phyloP scores from a whole-genome alignment of 2,797 vertebrate genomes.

The Lemur catta region DNA sequence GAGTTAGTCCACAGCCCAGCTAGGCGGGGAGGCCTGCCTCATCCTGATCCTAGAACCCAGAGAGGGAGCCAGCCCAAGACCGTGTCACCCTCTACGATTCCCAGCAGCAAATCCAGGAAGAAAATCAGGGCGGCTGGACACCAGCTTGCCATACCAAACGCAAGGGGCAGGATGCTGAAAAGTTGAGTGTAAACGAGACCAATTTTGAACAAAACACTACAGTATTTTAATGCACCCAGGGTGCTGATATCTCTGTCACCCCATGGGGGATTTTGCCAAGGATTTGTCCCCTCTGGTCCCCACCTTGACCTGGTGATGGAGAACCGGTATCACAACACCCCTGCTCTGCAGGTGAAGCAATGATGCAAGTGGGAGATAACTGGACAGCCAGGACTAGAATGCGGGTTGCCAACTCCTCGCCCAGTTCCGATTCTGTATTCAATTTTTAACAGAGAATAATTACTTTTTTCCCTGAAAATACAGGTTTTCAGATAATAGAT shows the following conservation, averaged over 20 bases:
- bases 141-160: accelerated
- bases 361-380: accelerated
- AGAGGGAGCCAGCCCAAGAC: background rate
- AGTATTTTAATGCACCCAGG: background rate
- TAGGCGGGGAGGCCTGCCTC: background rate
- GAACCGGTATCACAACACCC: background rate
- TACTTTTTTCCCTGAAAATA: background rate
- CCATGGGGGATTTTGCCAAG: background rate
- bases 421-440: background rate
- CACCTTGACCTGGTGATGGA: background rate
- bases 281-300: background rate
- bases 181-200: accelerated
- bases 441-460: background rate
- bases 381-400: background rate
- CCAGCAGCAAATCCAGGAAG: background rate
- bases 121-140: background rate
- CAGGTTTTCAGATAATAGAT: background rate
- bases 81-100: background rate
- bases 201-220: background rate
- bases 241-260: background rate
- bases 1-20: background rate
- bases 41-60: background rate
- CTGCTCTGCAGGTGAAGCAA: background rate
- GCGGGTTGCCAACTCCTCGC: background rate
- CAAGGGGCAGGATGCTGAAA: background rate